These are phyloP conservation scores for Tiliqua scincoides DNA, from an alignment of 2,113 vertebrate species.

Conservation along the genomic window DNA sequence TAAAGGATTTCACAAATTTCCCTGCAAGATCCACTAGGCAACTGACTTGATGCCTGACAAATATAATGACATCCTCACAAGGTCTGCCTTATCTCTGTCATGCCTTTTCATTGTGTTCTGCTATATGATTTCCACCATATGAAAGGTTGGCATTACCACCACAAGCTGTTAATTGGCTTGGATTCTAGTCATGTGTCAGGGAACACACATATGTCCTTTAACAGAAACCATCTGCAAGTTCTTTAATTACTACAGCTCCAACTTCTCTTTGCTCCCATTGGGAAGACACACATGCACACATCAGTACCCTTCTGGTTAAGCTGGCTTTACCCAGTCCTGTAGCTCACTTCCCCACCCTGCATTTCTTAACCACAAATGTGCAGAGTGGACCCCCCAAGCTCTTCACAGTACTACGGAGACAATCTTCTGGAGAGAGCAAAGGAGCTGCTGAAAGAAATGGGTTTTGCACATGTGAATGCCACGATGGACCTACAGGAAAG, in stretches of 20 bases:
- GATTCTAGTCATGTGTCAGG: constrained; percentile 46
- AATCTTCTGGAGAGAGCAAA: constrained; percentile 28
- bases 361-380: constrained; percentile 57
- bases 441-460: constrained; percentile 54
- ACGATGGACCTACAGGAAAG: constrained; percentile 53
- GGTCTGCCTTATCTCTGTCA: constrained; percentile 7
- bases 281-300: constrained; percentile 14
- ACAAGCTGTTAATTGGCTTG: not conserved
- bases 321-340: constrained; percentile 15
- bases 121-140: not conserved
- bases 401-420: constrained; percentile 23
- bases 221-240: constrained; percentile 52
- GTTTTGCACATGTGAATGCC: constrained; percentile 59
- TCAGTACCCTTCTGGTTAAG: constrained; percentile 33
- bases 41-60: not conserved
- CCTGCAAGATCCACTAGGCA: not conserved
- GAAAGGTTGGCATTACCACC: not conserved
- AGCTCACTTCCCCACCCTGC: constrained; percentile 57
- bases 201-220: constrained; percentile 58
- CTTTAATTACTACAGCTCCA: constrained; percentile 55
- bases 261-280: constrained; percentile 48
- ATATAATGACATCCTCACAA: not conserved
- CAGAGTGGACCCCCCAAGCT: constrained; percentile 33
- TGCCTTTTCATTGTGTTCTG: not conserved
- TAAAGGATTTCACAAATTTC: not conserved